phyloP scores from a whole-genome alignment of 1,140 invertebrate genomes.

The Drosophila arawakana region DNA sequence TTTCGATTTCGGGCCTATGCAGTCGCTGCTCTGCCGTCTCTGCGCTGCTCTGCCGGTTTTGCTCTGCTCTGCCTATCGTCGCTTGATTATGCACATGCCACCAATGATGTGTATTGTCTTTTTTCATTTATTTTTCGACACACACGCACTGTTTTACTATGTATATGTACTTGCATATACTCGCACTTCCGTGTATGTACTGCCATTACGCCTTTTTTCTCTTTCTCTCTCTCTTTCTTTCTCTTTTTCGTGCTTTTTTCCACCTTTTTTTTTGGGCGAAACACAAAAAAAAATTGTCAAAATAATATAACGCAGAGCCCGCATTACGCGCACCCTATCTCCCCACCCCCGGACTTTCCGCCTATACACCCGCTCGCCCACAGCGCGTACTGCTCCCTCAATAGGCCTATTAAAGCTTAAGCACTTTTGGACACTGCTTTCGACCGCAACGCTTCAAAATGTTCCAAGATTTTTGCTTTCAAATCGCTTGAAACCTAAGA shows the following conservation, averaged over 20 bases:
- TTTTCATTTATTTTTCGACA: constrained; percentile 75
- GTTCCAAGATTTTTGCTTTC: background rate
- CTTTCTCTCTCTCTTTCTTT: constrained; percentile 2
- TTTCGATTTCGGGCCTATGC: constrained; percentile 59
- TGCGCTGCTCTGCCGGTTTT: background rate
- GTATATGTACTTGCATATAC: constrained; percentile 1
- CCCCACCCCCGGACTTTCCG: background rate
- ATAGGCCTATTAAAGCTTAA: constrained; percentile 37
- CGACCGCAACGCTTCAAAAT: constrained; percentile 10
- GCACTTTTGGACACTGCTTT: background rate
- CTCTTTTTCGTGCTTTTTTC: constrained; percentile 9
- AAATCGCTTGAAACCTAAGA: too few species aligned
- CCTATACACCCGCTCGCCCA: background rate
- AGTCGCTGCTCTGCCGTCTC: constrained; percentile 22
- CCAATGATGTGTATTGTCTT: constrained; percentile 77
- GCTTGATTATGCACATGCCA: constrained; percentile 77
- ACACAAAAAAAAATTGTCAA: constrained; percentile 57
- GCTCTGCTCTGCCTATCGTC: constrained; percentile 11
- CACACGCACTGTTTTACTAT: constrained; percentile 6
- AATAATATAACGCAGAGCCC: constrained; percentile 66
- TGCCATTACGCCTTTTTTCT: constrained; percentile 19
- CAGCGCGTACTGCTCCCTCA: background rate
- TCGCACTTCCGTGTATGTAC: constrained; percentile 37
- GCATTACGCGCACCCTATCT: constrained; percentile 48
- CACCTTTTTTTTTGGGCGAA: constrained; percentile 47